A percentile compares a stretch with the other conserved stretches of the same genome.
phyloP scores from a whole-genome alignment of 2,888 invertebrate genomes.

The Xanthia icteritia region DNA sequence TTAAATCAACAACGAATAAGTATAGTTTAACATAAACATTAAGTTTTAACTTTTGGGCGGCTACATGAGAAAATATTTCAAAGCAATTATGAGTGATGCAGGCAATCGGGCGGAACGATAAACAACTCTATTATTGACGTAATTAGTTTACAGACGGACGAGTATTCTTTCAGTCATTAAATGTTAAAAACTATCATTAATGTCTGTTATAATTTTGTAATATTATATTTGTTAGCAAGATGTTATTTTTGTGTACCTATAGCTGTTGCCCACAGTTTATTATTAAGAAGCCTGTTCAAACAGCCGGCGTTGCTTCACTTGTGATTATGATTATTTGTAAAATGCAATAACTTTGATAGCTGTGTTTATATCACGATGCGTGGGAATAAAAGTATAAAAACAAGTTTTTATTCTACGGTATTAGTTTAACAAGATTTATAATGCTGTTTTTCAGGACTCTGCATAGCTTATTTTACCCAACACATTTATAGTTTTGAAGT shows the following conservation, averaged over 20 bases:
- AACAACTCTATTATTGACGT: constrained; percentile 85
- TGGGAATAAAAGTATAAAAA: constrained; percentile 54
- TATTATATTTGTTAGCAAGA: constrained; percentile 64
- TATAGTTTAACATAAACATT: constrained; percentile 66
- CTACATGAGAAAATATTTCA: constrained; percentile 80
- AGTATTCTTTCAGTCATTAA: constrained; percentile 75
- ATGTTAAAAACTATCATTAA: constrained; percentile 69
- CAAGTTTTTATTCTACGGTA: constrained; percentile 13
- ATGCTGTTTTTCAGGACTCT: background rate
- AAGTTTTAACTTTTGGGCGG: constrained; percentile 68
- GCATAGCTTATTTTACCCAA: background rate
- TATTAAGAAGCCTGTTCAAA: constrained; percentile 63
- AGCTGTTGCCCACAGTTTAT: constrained; percentile 62
- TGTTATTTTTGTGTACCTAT: constrained; percentile 62
- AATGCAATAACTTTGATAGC: constrained; percentile 60
- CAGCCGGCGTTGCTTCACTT: constrained; percentile 47
- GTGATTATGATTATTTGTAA: constrained; percentile 66
- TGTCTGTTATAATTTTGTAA: constrained; percentile 67
- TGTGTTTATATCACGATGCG: constrained; percentile 49
- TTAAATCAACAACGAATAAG: constrained; percentile 73
- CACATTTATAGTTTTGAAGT: background rate
- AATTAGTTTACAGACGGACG: constrained; percentile 78
- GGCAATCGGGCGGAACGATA: constrained; percentile 77
- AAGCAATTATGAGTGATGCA: constrained; percentile 78
- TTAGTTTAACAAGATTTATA: constrained; percentile 2